A percentile compares a stretch with the other conserved stretches of the same genome.
Evolutionary conservation across 2,113 vertebrate genomes (phyloP).

Genomic region (Cygnus buccinator): DNA sequence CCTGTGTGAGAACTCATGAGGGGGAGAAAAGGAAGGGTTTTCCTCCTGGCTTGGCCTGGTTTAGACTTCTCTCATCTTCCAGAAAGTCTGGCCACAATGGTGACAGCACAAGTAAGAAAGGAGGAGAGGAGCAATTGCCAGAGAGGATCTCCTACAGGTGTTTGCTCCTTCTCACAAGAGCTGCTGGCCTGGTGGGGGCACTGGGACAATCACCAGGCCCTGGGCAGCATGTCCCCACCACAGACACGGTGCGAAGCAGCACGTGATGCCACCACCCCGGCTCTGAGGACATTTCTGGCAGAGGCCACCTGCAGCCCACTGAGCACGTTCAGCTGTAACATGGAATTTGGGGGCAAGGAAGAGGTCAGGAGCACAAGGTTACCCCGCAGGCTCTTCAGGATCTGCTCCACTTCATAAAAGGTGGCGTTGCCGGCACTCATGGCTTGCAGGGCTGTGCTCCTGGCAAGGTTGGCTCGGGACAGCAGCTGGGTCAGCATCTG

Average conservation of each 20-base stretch:
- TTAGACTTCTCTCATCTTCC: neutral
- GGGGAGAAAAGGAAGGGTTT: neutral
- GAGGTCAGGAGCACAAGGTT: neutral
- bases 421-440: constrained; percentile 80
- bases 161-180: neutral
- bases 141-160: too few relatives aligned
- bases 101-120: neutral
- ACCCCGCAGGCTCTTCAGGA: constrained; percentile 88
- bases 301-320: neutral
- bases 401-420: constrained; percentile 81
- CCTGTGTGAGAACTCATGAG: neutral
- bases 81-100: neutral
- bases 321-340: neutral
- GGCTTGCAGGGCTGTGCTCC: constrained; percentile 79
- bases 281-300: too few relatives aligned
- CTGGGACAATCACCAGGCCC: neutral
- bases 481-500: constrained; percentile 81
- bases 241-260: neutral
- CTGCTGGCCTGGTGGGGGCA: neutral
- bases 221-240: neutral
- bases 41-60: neutral
- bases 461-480: constrained; percentile 82
- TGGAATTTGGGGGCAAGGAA: neutral
- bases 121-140: neutral
- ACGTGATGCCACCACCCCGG: neutral